These are phyloP conservation scores for Galendromus occidentalis DNA, from an alignment of 1,140 invertebrate genomes.

Conservation along the genomic window DNA sequence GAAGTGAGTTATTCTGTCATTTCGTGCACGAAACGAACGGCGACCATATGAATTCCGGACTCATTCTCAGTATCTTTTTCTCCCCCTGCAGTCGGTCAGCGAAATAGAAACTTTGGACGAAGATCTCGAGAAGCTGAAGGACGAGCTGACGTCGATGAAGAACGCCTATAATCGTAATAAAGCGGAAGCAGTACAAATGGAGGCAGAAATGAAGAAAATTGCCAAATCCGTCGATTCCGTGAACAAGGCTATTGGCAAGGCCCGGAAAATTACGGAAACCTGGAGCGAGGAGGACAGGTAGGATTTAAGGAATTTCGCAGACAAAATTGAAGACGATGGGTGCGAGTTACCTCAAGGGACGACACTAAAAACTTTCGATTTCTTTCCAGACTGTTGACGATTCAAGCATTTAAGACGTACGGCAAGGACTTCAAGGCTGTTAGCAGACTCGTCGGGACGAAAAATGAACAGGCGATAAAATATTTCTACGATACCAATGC, in stretches of 20 bases:
- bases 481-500: neutral
- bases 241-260: constrained; percentile 5
- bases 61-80: neutral
- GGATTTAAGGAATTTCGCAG: neutral
- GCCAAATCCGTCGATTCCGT: neutral
- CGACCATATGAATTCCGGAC: neutral
- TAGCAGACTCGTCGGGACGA: neutral
- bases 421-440: constrained; percentile 4
- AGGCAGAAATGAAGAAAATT: neutral
- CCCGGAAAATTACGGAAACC: neutral
- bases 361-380: neutral
- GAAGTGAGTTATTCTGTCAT: neutral
- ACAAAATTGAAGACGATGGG: neutral
- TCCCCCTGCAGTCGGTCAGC: neutral
- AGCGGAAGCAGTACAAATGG: neutral
- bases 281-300: constrained; percentile 10
- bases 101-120: neutral
- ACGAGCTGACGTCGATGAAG: neutral
- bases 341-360: neutral
- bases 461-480: neutral
- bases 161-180: neutral
- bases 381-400: neutral
- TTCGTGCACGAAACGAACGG: neutral
- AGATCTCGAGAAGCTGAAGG: constrained; percentile 1
- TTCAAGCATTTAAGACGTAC: neutral